Evolutionary conservation across 2,888 invertebrate species (phyloP).

Genomic region (Seira sanloemensis): DNA sequence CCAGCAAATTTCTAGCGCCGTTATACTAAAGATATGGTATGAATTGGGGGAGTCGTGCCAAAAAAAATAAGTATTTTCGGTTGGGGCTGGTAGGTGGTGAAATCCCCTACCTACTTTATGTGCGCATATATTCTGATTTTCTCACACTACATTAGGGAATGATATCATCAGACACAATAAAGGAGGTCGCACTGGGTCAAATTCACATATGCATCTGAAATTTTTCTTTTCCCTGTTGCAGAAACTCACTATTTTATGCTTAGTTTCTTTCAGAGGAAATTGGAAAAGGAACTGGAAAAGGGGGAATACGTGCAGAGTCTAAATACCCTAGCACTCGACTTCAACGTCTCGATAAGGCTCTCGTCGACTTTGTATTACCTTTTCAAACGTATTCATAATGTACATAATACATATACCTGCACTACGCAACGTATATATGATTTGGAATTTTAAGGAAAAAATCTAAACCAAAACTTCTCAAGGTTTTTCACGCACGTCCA

Average conservation of each 20-base stretch:
- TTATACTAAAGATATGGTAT: neutral
- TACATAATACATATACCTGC: neutral
- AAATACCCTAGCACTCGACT: too few relatives aligned
- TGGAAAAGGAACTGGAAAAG: conserved; percentile 36
- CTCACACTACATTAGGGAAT: conserved; percentile 40
- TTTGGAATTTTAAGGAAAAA: neutral
- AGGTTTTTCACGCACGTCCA: conserved; percentile 31
- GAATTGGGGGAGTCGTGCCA: conserved; percentile 5
- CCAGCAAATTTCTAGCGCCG: neutral
- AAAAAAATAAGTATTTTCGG: neutral
- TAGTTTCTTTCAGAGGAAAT: conserved; percentile 46
- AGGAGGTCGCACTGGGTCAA: conserved; percentile 28
- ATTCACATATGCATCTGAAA: conserved; percentile 15
- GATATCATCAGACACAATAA: conserved; percentile 5
- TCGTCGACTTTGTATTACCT: too few relatives aligned
- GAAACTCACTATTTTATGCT: conserved; percentile 20
- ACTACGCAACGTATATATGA: neutral
- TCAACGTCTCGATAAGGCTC: too few relatives aligned
- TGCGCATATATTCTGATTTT: conserved; percentile 34
- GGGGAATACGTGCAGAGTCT: neutral
- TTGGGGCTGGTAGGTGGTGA: neutral
- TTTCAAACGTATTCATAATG: too few relatives aligned
- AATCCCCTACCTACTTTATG: conserved; percentile 34
- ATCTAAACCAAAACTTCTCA: neutral
- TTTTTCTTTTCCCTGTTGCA: neutral